Percentiles rank a stretch among this genome's conserved stretches.
Conservation (phyloP, 2,797 vertebrate genomes). For the Amphiprion clarkii region DNA sequence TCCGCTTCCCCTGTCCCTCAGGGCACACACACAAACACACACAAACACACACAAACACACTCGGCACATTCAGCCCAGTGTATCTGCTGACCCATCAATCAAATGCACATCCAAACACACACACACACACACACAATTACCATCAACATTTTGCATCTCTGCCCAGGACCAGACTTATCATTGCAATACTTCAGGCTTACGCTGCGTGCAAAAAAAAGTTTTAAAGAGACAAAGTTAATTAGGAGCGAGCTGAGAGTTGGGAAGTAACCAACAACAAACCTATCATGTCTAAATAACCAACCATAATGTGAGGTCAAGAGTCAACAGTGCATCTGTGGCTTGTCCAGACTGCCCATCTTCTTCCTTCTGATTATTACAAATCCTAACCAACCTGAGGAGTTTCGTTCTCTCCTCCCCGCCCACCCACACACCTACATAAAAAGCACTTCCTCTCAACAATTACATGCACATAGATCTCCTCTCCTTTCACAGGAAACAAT, state of each 20-base stretch:
- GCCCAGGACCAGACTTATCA: constrained; percentile 31
- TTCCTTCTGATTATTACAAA: constrained; percentile 36
- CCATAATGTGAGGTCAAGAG: constrained; percentile 37
- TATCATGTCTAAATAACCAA: constrained; percentile 35
- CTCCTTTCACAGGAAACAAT: constrained; percentile 51
- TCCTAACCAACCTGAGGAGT: constrained; percentile 41
- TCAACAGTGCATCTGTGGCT: constrained; percentile 31
- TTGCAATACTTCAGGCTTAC: constrained; percentile 26
- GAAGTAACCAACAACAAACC: constrained; percentile 18
- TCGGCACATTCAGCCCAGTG: constrained; percentile 67
- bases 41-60: constrained; percentile 55
- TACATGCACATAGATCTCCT: constrained; percentile 56
- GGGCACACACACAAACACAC: constrained; percentile 74
- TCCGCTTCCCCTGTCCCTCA: constrained; percentile 83
- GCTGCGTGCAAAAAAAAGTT: constrained; percentile 18
- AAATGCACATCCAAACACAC: constrained; percentile 50
- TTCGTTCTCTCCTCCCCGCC: constrained; percentile 11
- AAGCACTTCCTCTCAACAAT: constrained; percentile 57
- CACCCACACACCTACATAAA: constrained; percentile 18
- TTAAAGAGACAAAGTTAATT: constrained; percentile 11
- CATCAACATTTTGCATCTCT: constrained; percentile 41
- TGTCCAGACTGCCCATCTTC: constrained; percentile 22
- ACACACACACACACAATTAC: constrained; percentile 38
- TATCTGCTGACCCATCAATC: constrained; percentile 84
- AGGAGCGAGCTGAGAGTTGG: constrained; percentile 9